Percentiles rank a stretch among this genome's conserved stretches.
phyloP scores from a whole-genome alignment of 2,797 vertebrate genomes.

The Coracias cyanogaster region DNA sequence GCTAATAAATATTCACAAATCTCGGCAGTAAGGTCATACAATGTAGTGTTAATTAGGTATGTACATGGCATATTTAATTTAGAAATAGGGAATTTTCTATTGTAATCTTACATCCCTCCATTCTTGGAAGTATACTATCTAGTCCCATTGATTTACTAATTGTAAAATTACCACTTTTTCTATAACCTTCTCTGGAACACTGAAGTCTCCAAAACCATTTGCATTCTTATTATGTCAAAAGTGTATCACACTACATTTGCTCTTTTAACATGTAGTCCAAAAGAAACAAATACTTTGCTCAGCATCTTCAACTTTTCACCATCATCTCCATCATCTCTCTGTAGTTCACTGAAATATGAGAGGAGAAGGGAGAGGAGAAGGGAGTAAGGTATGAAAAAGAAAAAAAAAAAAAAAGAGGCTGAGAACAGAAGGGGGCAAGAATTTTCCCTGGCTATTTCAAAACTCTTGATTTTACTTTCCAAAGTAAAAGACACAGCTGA shows the following conservation, averaged over 20 bases:
- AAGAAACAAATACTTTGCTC: not conserved
- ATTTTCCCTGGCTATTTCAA: not conserved
- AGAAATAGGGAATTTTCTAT: not conserved
- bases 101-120: not conserved
- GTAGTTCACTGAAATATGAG: not conserved
- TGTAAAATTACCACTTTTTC: not conserved
- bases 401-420: not conserved
- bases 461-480: not conserved
- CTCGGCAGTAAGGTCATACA: not conserved
- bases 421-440: not conserved
- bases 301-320: not conserved
- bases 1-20: not conserved
- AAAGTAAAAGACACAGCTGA: not conserved
- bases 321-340: not conserved
- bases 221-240: not conserved
- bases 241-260: not conserved
- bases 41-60: not conserved
- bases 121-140: not conserved
- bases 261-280: not conserved
- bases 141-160: not conserved
- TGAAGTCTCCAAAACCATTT: not conserved
- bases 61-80: not conserved
- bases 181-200: not conserved
- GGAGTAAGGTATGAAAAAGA: not conserved
- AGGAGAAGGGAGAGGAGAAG: not conserved